Evolutionary conservation across 2,888 invertebrate genomes (phyloP), one percentile per base, ranked within the genome.

Genomic region (Holacanthella duospinosa): DNA sequence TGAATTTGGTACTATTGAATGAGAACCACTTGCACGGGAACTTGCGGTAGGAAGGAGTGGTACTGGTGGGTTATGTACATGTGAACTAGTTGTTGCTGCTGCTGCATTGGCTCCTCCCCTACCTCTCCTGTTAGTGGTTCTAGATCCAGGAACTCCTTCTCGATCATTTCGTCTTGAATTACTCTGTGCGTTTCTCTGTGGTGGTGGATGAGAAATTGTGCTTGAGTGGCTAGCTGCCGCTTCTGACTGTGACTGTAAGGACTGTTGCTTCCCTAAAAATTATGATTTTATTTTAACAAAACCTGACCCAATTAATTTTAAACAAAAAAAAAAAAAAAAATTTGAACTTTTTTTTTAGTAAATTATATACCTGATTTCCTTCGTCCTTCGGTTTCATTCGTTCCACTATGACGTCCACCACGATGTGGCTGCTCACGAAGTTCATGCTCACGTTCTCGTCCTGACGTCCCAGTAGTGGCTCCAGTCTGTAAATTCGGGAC

Each of bases 1-100:
- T 54, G 53, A 48, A 56, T 59, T 56, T 21, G 63, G 21, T 54
- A 59, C 29, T 60, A 59, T 24, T 29, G 55, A 19, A 58, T 63
- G n/a, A 43, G 19, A 9, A 55, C 59, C 24, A 62, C 60, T 29
- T n/a, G 48, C 12, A 21, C 48, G 48, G 21, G 48, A 9, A 26
- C 25, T 55, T 6, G 25, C 3, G 25, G 25, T 28, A 6, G 48
- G 48, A 9, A 48, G n/a, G 21, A n/a, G 48, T 21, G 6, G 48
- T 4, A 48, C 48, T 16, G 48, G 48, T 16, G 48, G 9, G 16
- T 9, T 36, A 9, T 6, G 16, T 48, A 21, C 48, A n/a, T 48
- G 48, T 4, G 48, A 48, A 48, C 48, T 28, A 28, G 63, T 55
- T 27, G 61, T 29, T 29, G 62, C 55, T 44, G 56, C 43, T 26